Evolutionary conservation across 2,888 invertebrate species (phyloP).

Genomic region (Melikaiella ostensackeni): DNA sequence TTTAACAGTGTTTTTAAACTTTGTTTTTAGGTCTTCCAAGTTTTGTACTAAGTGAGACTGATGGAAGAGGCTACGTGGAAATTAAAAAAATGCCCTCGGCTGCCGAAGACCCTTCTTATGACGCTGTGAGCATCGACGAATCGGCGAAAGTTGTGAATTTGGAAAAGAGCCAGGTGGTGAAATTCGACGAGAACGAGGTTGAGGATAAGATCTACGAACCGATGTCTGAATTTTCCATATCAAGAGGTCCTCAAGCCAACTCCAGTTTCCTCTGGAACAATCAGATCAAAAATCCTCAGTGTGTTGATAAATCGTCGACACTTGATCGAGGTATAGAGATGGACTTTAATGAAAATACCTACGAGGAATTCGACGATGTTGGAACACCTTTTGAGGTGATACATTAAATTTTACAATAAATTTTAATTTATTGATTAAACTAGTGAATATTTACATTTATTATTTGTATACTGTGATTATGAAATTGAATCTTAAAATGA

Average conservation of each 20-base stretch:
- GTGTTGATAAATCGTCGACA: conserved; percentile 40
- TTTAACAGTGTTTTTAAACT: background rate
- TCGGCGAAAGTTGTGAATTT: conserved; percentile 55
- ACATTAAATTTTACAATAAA: background rate
- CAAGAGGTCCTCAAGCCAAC: conserved; percentile 54
- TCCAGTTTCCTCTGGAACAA: conserved; percentile 68
- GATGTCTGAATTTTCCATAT: conserved; percentile 53
- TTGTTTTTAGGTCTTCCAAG: conserved; percentile 41
- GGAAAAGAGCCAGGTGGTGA: conserved; percentile 60
- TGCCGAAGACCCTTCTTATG: conserved; percentile 3
- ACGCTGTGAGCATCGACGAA: conserved; percentile 17
- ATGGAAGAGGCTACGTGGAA: conserved; percentile 44
- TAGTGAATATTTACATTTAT: no score
- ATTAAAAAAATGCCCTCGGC: conserved; percentile 45
- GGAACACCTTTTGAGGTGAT: conserved; percentile 29
- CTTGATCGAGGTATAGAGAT: conserved; percentile 18
- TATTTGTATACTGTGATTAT: no score
- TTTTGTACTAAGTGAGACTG: conserved; percentile 43
- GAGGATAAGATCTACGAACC: conserved; percentile 56
- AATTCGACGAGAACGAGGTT: conserved; percentile 58
- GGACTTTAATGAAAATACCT: conserved; percentile 40
- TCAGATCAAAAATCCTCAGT: conserved; percentile 42
- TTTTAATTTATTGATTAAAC: no score
- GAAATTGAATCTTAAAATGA: background rate
- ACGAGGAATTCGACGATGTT: conserved; percentile 30